These are phyloP conservation scores for Lithobates pipiens DNA, from an alignment of 2,797 vertebrate species.

Conservation along the genomic window DNA sequence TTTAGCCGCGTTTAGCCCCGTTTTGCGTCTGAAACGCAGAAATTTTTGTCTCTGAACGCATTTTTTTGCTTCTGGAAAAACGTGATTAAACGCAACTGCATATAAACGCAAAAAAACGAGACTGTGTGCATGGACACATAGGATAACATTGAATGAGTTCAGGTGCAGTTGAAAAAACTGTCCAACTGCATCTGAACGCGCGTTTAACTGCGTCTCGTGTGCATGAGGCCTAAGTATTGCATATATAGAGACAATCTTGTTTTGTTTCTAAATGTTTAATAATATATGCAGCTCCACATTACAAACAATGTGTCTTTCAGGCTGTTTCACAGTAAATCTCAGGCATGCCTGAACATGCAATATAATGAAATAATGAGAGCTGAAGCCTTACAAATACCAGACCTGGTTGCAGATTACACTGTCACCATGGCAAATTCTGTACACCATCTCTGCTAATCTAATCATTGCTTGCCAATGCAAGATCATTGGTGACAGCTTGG, in stretches of 20 bases:
- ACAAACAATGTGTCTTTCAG: neutral
- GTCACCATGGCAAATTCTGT: constrained; percentile 19
- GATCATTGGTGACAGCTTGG: neutral
- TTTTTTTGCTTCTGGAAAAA: too few species aligned
- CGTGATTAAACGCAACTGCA: too few species aligned
- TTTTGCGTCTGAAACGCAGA: too few species aligned
- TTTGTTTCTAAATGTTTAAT: neutral
- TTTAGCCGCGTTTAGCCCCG: too few species aligned
- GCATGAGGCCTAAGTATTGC: too few species aligned
- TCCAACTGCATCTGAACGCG: too few species aligned
- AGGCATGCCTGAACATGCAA: constrained; percentile 31
- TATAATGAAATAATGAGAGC: neutral
- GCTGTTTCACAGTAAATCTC: constrained; percentile 12
- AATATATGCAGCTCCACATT: neutral
- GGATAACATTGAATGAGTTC: too few species aligned
- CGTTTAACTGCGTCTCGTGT: too few species aligned
- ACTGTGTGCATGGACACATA: too few species aligned
- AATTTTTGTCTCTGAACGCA: too few species aligned
- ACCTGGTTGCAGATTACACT: neutral
- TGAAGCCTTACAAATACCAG: constrained; percentile 19
- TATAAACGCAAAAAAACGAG: too few species aligned
- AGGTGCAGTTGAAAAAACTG: too few species aligned
- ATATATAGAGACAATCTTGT: neutral
- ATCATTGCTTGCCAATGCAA: neutral
- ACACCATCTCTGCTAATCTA: neutral